These are phyloP conservation scores for Meriones psammophilus DNA, from an alignment of 2,797 vertebrate genomes.

Conservation along the genomic window DNA sequence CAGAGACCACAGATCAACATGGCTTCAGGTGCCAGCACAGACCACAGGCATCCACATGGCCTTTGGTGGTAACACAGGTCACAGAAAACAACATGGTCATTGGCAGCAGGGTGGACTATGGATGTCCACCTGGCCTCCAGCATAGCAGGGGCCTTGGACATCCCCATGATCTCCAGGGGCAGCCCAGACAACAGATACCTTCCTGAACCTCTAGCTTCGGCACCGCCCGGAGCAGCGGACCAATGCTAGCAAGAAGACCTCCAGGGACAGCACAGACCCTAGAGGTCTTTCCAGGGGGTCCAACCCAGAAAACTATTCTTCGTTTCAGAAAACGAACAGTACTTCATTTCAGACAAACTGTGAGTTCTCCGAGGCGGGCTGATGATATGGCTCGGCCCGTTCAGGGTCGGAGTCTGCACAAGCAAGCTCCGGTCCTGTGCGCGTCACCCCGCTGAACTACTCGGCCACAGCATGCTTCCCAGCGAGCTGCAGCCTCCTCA, in stretches of 20 bases:
- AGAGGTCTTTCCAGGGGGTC: background rate
- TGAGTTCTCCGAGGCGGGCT: background rate
- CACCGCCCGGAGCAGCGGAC: background rate
- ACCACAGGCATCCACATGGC: background rate
- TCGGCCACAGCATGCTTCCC: too few species aligned
- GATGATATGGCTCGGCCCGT: too few species aligned
- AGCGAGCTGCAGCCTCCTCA: background rate
- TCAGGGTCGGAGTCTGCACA: background rate
- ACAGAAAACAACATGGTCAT: background rate
- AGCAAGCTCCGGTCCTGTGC: background rate
- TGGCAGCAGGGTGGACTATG: background rate
- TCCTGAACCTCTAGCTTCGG: background rate
- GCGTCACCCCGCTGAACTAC: background rate
- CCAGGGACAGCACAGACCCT: background rate
- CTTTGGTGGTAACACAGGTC: background rate
- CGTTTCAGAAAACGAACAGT: background rate
- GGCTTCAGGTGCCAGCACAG: background rate
- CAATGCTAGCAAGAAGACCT: background rate
- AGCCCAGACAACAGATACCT: background rate
- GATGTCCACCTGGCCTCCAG: background rate
- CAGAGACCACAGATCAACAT: background rate
- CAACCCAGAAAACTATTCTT: too few species aligned
- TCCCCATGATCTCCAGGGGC: background rate
- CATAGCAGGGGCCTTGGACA: background rate
- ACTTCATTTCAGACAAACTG: background rate